phyloP scores from a whole-genome alignment of 2,888 invertebrate species.

The Taenaris catops region DNA sequence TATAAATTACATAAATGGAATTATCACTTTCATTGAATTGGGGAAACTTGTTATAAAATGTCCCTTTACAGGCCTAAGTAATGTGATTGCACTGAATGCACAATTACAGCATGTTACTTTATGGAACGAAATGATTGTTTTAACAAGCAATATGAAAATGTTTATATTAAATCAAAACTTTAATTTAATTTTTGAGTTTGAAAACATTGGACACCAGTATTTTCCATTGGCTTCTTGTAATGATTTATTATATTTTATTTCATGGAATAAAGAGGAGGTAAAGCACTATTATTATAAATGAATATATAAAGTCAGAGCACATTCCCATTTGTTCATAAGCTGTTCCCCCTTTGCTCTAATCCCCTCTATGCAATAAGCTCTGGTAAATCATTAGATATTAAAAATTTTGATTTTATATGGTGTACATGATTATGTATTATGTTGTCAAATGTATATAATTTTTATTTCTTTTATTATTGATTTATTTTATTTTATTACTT shows the following conservation, averaged over 20 bases:
- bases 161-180: constrained; percentile 47
- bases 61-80: constrained; percentile 43
- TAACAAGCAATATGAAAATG: constrained; percentile 43
- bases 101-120: constrained; percentile 34
- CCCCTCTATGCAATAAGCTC: too few relatives aligned
- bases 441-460: neutral
- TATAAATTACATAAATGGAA: constrained; percentile 32
- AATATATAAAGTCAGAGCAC: too few relatives aligned
- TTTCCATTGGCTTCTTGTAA: constrained; percentile 43
- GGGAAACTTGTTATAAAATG: constrained; percentile 38
- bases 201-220: constrained; percentile 34
- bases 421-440: too few relatives aligned
- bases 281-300: too few relatives aligned
- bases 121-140: constrained; percentile 46
- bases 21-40: constrained; percentile 35
- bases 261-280: constrained; percentile 47
- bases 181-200: constrained; percentile 41
- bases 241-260: constrained; percentile 50
- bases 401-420: too few relatives aligned
- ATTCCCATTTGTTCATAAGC: too few relatives aligned
- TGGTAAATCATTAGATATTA: too few relatives aligned
- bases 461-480: neutral
- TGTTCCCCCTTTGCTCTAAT: too few relatives aligned
- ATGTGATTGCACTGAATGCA: constrained; percentile 31
- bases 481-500: constrained; percentile 5